Conservation (phyloP, 2,797 vertebrate species). For the Chanos chanos region DNA sequence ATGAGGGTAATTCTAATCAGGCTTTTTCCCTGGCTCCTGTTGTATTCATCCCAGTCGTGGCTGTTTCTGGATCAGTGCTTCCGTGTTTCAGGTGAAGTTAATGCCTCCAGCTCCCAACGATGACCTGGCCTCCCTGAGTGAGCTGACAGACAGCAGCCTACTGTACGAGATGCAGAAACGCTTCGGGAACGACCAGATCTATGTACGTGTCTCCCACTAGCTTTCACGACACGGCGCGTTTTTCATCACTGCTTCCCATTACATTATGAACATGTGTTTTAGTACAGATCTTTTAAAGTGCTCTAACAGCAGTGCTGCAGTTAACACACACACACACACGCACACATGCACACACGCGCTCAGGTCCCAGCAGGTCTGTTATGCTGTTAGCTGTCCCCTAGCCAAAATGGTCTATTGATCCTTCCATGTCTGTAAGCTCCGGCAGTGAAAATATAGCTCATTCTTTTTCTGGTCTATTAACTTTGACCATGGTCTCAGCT, state of each 20-base stretch:
- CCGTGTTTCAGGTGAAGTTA: slow-evolving; percentile 78
- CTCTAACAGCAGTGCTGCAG: not conserved
- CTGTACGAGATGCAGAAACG: slow-evolving; percentile 98
- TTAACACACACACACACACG: not conserved
- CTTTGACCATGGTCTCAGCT: not conserved
- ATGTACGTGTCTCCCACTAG: slow-evolving; percentile 86
- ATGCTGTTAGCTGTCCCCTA: not conserved
- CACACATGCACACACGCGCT: not conserved
- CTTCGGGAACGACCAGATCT: slow-evolving; percentile 92
- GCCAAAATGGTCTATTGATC: slow-evolving; percentile 18
- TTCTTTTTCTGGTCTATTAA: too few relatives aligned
- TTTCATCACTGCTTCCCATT: too few relatives aligned
- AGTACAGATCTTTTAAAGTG: too few relatives aligned
- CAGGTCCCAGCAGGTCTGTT: not conserved
- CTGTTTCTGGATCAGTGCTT: not conserved
- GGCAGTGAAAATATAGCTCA: not conserved
- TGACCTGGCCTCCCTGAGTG: slow-evolving; percentile 90
- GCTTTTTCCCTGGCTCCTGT: too few relatives aligned
- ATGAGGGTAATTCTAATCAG: too few relatives aligned
- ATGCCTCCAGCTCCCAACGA: slow-evolving; percentile 94
- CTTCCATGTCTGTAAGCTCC: slow-evolving; percentile 4
- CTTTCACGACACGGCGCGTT: too few relatives aligned
- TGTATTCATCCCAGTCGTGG: too few relatives aligned
- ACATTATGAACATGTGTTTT: too few relatives aligned
- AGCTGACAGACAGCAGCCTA: slow-evolving; percentile 89